These are phyloP conservation scores for Polia nebulosa DNA, from an alignment of 2,888 invertebrate species.

Conservation along the genomic window DNA sequence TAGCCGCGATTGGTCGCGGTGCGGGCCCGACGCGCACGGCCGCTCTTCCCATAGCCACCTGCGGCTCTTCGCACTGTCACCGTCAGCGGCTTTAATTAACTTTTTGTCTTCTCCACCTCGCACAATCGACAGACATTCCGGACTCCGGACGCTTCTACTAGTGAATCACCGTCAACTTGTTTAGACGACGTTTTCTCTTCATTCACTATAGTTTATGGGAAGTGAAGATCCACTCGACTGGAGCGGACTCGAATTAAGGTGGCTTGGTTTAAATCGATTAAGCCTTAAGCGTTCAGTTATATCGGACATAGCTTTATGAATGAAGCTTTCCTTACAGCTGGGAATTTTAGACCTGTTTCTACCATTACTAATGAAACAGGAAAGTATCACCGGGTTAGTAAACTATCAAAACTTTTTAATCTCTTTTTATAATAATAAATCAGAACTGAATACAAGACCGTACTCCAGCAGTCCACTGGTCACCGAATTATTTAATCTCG, in stretches of 20 bases:
- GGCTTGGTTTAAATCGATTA: slow-evolving; percentile 62
- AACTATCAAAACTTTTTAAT: background rate
- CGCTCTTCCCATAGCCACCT: slow-evolving; percentile 90
- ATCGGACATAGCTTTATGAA: slow-evolving; percentile 46
- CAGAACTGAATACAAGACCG: slow-evolving; percentile 6
- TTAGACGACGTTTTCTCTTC: slow-evolving; percentile 63
- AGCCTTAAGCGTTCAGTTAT: slow-evolving; percentile 40
- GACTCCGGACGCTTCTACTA: slow-evolving; percentile 73
- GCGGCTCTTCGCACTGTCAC: slow-evolving; percentile 78
- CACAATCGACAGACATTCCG: slow-evolving; percentile 81
- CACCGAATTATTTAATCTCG: slow-evolving; percentile 59
- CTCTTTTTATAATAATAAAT: slow-evolving; percentile 15
- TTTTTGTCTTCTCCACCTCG: slow-evolving; percentile 82
- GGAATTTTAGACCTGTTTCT: background rate
- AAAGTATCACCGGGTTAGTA: slow-evolving; percentile 6
- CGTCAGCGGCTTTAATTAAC: slow-evolving; percentile 85
- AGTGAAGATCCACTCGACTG: slow-evolving; percentile 65
- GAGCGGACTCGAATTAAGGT: slow-evolving; percentile 56
- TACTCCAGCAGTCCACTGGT: slow-evolving; percentile 29
- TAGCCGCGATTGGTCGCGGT: slow-evolving; percentile 89
- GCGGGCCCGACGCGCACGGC: slow-evolving; percentile 88
- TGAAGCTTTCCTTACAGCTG: slow-evolving; percentile 34
- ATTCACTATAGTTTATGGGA: slow-evolving; percentile 70
- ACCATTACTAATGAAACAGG: slow-evolving; percentile 1
- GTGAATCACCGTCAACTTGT: slow-evolving; percentile 69